Conservation (phyloP, 2,113 vertebrate genomes). For the Lates calcarifer region DNA sequence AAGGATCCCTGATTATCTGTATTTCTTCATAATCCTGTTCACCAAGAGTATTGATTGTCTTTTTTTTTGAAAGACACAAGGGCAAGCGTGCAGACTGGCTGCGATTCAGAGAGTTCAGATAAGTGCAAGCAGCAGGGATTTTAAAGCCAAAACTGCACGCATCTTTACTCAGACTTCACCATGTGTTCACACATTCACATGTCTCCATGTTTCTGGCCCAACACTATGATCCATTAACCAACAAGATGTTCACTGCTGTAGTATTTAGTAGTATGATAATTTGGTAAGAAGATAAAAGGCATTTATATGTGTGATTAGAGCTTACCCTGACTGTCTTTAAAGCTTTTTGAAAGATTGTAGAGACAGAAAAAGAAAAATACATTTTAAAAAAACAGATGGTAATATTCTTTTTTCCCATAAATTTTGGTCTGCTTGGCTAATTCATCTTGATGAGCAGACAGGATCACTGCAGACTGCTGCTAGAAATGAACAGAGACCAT, state of each 20-base stretch:
- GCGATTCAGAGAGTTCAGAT: conserved; percentile 34
- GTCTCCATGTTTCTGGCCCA: not conserved
- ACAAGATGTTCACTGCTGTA: not conserved
- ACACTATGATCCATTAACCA: not conserved
- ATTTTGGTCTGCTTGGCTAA: not conserved
- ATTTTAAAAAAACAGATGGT: too few species aligned
- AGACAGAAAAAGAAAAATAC: not conserved
- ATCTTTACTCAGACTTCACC: conserved; percentile 12
- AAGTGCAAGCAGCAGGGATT: conserved; percentile 64
- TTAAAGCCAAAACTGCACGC: conserved; percentile 51
- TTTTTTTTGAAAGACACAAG: too few species aligned
- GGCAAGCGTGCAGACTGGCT: conserved; percentile 12
- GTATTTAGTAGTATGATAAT: not conserved
- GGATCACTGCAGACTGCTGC: not conserved
- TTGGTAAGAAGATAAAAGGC: conserved; percentile 7
- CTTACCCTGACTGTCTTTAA: not conserved
- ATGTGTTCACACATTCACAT: conserved; percentile 48
- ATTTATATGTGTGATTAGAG: not conserved
- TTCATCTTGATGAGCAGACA: not conserved
- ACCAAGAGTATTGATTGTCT: conserved; percentile 17
- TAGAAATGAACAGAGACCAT: not conserved
- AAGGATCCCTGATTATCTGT: not conserved
- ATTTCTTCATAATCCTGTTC: conserved; percentile 34
- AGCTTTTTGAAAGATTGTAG: not conserved
- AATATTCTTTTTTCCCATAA: not conserved